Evolutionary conservation across 2,888 invertebrate species (phyloP).

Genomic region (Cartodere bifasciata): DNA sequence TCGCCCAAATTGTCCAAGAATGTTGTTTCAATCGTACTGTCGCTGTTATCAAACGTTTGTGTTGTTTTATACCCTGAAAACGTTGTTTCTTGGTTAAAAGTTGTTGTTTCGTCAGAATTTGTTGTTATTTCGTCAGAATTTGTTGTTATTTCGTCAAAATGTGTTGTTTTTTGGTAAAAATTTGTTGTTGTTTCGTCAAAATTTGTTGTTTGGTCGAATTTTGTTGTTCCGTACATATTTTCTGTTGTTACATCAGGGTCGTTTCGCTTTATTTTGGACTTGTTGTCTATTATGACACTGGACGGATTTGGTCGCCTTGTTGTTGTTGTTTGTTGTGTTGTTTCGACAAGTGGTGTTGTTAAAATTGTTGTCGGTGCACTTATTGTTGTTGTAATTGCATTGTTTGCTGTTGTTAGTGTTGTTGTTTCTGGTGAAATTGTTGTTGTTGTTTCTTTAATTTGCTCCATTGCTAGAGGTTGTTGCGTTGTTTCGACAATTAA

Average conservation of each 20-base stretch:
- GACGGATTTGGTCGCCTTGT: too few relatives aligned
- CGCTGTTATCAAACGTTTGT: slow-evolving; percentile 1
- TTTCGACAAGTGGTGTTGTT: too few relatives aligned
- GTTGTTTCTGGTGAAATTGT: slow-evolving; percentile 10
- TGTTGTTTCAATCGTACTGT: slow-evolving; percentile 6
- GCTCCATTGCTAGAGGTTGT: too few relatives aligned
- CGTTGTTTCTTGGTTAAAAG: slow-evolving; percentile 1
- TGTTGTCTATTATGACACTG: too few relatives aligned
- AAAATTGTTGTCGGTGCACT: slow-evolving; percentile 6
- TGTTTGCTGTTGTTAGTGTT: slow-evolving; percentile 9
- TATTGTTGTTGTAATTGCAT: slow-evolving; percentile 8
- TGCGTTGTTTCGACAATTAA: too few relatives aligned
- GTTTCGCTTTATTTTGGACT: too few relatives aligned
- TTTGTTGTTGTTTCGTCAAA: slow-evolving; percentile 10
- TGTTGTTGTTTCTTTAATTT: slow-evolving; percentile 13
- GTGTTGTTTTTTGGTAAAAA: slow-evolving; percentile 9
- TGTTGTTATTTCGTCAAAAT: slow-evolving; percentile 9
- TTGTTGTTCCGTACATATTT: too few relatives aligned
- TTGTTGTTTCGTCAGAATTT: slow-evolving; percentile 5
- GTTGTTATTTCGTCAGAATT: slow-evolving; percentile 10
- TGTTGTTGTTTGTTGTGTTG: too few relatives aligned
- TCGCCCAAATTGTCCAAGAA: slow-evolving; percentile 5
- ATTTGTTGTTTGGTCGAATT: slow-evolving; percentile 5
- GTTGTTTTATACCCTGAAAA: background rate
- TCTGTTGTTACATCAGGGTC: too few relatives aligned